These are phyloP conservation scores for Ladona fulva DNA, from an alignment of 1,140 invertebrate genomes.

Conservation along the genomic window DNA sequence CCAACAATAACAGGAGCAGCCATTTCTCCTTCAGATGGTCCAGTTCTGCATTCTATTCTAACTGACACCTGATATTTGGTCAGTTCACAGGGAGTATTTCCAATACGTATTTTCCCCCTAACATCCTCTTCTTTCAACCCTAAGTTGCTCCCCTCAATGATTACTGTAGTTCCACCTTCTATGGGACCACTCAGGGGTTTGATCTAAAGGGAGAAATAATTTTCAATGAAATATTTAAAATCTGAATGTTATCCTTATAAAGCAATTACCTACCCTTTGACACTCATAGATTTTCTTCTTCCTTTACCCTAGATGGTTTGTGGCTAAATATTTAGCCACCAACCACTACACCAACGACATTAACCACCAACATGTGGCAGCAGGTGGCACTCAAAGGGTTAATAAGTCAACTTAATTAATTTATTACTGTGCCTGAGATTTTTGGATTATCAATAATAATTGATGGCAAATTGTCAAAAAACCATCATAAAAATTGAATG, in stretches of 20 bases:
- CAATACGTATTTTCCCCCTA: slow-evolving; percentile 81
- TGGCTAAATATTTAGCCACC: too few species aligned
- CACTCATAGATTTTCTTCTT: too few species aligned
- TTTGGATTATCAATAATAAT: too few species aligned
- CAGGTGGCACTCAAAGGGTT: too few species aligned
- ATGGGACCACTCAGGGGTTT: slow-evolving; percentile 88
- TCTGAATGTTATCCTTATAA: not conserved
- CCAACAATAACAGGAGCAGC: slow-evolving; percentile 77
- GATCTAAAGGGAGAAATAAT: slow-evolving; percentile 52
- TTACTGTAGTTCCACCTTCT: slow-evolving; percentile 90
- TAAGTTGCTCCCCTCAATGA: slow-evolving; percentile 92
- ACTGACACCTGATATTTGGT: slow-evolving; percentile 88
- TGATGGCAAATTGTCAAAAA: too few species aligned
- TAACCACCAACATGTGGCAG: too few species aligned
- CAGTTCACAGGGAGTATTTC: slow-evolving; percentile 76
- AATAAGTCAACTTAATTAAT: too few species aligned
- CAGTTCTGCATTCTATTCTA: slow-evolving; percentile 78
- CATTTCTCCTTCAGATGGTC: slow-evolving; percentile 58
- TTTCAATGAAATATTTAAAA: not conserved
- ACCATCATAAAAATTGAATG: too few species aligned
- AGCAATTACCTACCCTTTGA: too few species aligned
- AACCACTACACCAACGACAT: too few species aligned
- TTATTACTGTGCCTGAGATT: too few species aligned
- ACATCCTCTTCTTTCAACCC: slow-evolving; percentile 86
- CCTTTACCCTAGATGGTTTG: too few species aligned